Conservation (phyloP, 2,888 invertebrate species). For the Erpobdella octoculata region DNA sequence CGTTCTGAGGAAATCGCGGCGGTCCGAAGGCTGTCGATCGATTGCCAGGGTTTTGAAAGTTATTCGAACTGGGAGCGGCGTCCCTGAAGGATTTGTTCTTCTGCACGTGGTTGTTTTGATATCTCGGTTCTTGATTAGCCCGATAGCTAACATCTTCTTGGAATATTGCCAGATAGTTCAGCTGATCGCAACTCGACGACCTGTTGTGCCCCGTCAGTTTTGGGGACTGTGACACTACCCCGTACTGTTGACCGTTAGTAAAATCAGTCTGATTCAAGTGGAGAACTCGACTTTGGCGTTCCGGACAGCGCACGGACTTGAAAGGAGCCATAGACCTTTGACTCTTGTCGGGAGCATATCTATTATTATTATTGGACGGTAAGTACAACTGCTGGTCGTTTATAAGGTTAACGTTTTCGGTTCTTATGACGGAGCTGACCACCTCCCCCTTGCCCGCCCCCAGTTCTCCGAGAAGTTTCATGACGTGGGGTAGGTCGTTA, state of each 20-base stretch:
- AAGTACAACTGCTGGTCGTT: too few relatives aligned
- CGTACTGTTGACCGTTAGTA: background rate
- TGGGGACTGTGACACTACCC: background rate
- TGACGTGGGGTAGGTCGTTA: slow-evolving; percentile 20
- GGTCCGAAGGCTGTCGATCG: background rate
- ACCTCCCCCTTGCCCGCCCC: slow-evolving; percentile 24
- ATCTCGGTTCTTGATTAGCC: background rate
- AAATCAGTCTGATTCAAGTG: background rate
- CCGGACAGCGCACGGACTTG: background rate
- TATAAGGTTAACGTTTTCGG: slow-evolving; percentile 22
- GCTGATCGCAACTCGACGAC: background rate
- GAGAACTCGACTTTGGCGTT: background rate
- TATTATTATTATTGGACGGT: background rate
- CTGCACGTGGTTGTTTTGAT: background rate
- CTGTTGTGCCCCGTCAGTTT: background rate
- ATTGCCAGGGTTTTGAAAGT: background rate
- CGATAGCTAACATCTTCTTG: background rate
- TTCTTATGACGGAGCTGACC: slow-evolving; percentile 20
- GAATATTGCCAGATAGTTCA: slow-evolving; percentile 9
- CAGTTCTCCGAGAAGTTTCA: background rate
- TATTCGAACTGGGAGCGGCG: too few relatives aligned
- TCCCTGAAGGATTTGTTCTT: background rate
- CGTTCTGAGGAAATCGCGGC: background rate
- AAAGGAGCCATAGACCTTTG: background rate
- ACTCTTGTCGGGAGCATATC: background rate